Evolutionary conservation across 2,797 vertebrate genomes (phyloP), one percentile per base, ranked within the genome.

Genomic region (Spea hammondii): DNA sequence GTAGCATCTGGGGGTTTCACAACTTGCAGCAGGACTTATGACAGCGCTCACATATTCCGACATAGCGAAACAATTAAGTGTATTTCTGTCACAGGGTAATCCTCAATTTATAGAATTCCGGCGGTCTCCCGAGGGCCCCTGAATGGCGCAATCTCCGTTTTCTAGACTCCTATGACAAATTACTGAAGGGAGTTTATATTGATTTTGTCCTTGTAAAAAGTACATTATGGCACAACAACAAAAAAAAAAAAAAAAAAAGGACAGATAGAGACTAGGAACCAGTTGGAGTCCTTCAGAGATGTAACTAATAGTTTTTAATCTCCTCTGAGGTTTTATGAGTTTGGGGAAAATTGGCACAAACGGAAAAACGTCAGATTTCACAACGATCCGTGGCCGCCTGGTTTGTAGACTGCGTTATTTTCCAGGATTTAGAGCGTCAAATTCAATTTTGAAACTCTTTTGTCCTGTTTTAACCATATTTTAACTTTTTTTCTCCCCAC

Each of bases 141-240:
- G 47, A 45, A 2, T 5, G n/a, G n/a, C 3, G 59, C 59, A 62
- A 10, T 57, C 32, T 45, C 8, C 50, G n/a, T 59, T 11, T 57
- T 55, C 73, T 10, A 53, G 48, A 47, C n/a, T 6, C 59, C 13
- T 75, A 11, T 76, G 65, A 76, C 51, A 76, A 57, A 76, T 67
- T 76, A 9, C 65, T 57, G 64, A 59, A 32, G 44, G 53, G 65
- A 76, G 48, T 57, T 67, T 48, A 4, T 76, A 76, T 76, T 59
- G 74, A 76, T 65, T 32, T 68, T 59, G 53, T 76, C 74, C 65
- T 76, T 76, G 74, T 75, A 66, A 66, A 60, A 75, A 75, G 73
- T 45, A 32, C 44, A 76, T 67, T 67, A 67, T 7, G 14, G 54
- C 12, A 59, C 51, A 12, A 57, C 65, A 68, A 32, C 32, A 32